These are phyloP conservation scores for Dasypolia templi DNA, from an alignment of 2,888 invertebrate species.

Conservation along the genomic window DNA sequence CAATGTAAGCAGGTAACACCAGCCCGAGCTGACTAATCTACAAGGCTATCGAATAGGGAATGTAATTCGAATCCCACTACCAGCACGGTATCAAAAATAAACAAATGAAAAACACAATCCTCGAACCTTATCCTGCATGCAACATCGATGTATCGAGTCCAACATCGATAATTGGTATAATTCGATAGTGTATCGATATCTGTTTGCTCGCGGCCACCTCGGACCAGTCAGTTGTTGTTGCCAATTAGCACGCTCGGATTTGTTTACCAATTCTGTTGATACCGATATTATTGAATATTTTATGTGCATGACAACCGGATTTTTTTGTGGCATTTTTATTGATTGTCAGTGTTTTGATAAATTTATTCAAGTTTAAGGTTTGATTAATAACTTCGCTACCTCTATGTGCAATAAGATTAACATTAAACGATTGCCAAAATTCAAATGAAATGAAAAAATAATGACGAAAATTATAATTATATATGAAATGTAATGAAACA, in stretches of 20 bases:
- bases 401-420: neutral
- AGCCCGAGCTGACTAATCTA: neutral
- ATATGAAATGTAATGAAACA: neutral
- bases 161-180: constrained; percentile 71
- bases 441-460: neutral
- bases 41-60: neutral
- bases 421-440: no score
- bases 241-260: constrained; percentile 68
- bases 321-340: constrained; percentile 24
- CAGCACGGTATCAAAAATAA: constrained; percentile 5
- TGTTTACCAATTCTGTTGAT: constrained; percentile 54
- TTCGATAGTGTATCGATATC: constrained; percentile 68
- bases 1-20: neutral
- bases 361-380: neutral
- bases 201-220: constrained; percentile 64
- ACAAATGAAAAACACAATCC: constrained; percentile 30
- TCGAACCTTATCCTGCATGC: constrained; percentile 53
- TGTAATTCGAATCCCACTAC: neutral
- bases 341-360: neutral
- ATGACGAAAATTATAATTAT: no score
- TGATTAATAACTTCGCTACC: neutral
- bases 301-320: constrained; percentile 38
- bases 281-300: constrained; percentile 52
- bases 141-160: constrained; percentile 53
- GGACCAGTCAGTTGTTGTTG: constrained; percentile 56